Base-by-base conservation (phyloP, 2,113 vertebrate species). In the Anoura caudifer region DNA sequence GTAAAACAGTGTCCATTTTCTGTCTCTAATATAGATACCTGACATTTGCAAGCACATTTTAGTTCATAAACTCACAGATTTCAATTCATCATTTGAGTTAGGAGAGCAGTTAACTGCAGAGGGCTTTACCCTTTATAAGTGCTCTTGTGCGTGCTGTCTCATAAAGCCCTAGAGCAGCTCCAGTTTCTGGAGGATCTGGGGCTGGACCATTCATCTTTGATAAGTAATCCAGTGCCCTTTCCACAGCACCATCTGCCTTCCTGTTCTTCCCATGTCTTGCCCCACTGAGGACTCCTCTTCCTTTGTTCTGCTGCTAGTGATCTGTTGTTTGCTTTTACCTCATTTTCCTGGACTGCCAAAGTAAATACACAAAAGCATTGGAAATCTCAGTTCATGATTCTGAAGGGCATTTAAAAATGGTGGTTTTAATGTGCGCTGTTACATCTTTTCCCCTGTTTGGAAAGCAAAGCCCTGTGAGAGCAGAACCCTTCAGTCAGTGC, bases 321-420 rank as follows among this genome's bases (percentile, higher is more conserved):
- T 50, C 45, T 76, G 3, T 92, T 76, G 3, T 92, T 90, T 87
- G 65, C 43, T 45, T 36, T 76, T 22, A 45, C 69, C 47, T 83
- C 72, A 52, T 17, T 45, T 77, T 65, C 61, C 36, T 52, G 24
- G 61, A 26, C 59, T 85, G 56, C n/a, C 87, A 84, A 65, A 88
- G n/a, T 81, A 73, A 94, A 86, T 82, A 76, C 38, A 88, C 22
- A 93, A 38, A 88, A 95, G 59, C 89, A 85, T 28, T 26, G 56
- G 43, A 56, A 76, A 70, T 75, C n/a, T 85, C 76, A 84, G 6
- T 26, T 70, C 45, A 1, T 28, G 69, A 56, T 65, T 90, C 45
- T 67, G n/a, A 47, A 90, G 54, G 28, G 4, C 38, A 17, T 73
- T 83, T 72, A 33, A 59, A 86, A 67, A 33, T 4, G n/a, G 56